Percentiles rank a stretch among this genome's conserved stretches.
These are phyloP conservation scores for Sebastes iracundus DNA, from an alignment of 2,797 vertebrate species.

Conservation along the genomic window DNA sequence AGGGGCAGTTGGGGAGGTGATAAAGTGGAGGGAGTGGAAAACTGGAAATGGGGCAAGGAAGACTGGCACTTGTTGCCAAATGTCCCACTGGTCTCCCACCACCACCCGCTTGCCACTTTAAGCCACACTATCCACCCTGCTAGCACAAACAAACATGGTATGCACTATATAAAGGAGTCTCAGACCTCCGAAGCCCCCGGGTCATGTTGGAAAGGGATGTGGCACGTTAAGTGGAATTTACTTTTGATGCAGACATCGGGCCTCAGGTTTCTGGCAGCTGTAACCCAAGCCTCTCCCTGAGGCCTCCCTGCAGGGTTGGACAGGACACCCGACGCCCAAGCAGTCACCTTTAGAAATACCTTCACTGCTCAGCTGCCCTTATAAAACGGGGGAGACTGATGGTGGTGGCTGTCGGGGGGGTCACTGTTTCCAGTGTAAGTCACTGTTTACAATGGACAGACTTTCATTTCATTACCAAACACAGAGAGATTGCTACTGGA, in stretches of 20 bases:
- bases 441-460: conserved; percentile 10
- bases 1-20: conserved; percentile 1
- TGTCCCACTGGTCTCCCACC: conserved; percentile 46
- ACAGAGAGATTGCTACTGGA: conserved; percentile 13
- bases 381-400: conserved; percentile 47
- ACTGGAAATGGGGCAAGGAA: conserved; percentile 44
- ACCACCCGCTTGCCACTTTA: conserved; percentile 34
- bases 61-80: conserved; percentile 45
- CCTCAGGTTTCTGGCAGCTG: conserved; percentile 78
- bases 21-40: conserved; percentile 60
- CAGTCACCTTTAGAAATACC: conserved; percentile 74
- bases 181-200: conserved; percentile 62
- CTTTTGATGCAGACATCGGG: conserved; percentile 82
- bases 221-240: conserved; percentile 85
- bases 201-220: conserved; percentile 77
- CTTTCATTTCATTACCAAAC: conserved; percentile 48
- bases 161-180: conserved; percentile 80
- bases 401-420: not conserved
- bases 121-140: conserved; percentile 45
- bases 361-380: conserved; percentile 60
- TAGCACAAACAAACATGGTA: conserved; percentile 75
- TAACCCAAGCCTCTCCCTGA: conserved; percentile 68
- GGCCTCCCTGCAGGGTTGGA: conserved; percentile 56
- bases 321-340: conserved; percentile 64
- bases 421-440: conserved; percentile 17